Percentiles rank a stretch among this genome's conserved stretches.
These are phyloP conservation scores for Cuculus canorus DNA, from an alignment of 2,797 vertebrate species.

Conservation along the genomic window DNA sequence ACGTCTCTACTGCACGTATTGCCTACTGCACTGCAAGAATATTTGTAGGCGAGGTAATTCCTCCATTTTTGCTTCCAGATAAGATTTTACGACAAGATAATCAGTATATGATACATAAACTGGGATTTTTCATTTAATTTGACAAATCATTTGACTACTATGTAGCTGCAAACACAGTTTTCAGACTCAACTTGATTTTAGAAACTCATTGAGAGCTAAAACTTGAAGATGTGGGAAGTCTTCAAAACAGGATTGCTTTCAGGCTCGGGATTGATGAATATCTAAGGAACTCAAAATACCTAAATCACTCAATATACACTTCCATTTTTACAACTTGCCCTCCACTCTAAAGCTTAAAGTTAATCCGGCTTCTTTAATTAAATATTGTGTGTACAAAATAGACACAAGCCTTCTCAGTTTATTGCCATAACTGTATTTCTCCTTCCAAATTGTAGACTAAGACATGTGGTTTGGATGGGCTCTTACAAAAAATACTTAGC, in stretches of 20 bases:
- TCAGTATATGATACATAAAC: neutral
- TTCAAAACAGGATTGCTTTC: neutral
- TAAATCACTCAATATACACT: neutral
- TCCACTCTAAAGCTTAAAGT: neutral
- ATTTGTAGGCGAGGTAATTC: neutral
- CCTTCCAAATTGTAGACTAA: neutral
- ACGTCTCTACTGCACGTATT: accelerated
- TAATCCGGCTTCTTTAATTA: neutral
- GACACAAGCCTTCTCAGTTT: neutral
- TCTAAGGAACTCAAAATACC: neutral
- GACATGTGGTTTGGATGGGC: neutral
- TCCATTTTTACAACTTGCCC: neutral
- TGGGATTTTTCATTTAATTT: neutral
- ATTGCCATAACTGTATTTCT: accelerated
- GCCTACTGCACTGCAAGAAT: neutral
- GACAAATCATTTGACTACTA: neutral
- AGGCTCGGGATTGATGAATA: neutral
- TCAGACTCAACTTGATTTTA: neutral
- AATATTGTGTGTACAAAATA: neutral
- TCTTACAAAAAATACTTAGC: neutral
- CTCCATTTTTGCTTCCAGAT: neutral
- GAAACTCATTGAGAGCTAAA: neutral
- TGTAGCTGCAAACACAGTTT: neutral
- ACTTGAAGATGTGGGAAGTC: neutral
- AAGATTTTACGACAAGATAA: neutral